Conservation (phyloP, 2,797 vertebrate species). For the Luscinia megarhynchos region DNA sequence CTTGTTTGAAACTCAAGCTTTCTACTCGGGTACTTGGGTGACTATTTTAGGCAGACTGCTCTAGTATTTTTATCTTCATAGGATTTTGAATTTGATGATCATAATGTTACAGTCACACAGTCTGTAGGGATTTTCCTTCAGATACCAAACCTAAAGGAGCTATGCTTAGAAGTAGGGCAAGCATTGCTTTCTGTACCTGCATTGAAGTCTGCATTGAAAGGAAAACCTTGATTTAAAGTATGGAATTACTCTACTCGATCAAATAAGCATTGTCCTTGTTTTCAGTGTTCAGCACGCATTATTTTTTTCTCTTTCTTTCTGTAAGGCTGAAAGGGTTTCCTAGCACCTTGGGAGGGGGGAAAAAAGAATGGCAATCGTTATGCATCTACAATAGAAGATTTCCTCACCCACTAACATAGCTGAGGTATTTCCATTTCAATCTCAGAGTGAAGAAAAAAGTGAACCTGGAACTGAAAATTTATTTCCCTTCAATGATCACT, state of each 20-base stretch:
- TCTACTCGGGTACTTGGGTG: neutral
- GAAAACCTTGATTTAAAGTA: neutral
- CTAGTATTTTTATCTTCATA: neutral
- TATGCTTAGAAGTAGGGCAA: neutral
- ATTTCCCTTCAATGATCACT: neutral
- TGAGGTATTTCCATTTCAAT: neutral
- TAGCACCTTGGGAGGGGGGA: fast-evolving
- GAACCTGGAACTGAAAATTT: neutral
- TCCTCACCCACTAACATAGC: neutral
- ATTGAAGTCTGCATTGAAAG: neutral
- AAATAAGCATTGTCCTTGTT: neutral
- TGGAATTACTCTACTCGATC: neutral
- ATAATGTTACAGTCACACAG: neutral
- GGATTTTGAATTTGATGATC: neutral
- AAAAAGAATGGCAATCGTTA: neutral
- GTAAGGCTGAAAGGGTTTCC: neutral
- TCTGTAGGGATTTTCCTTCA: neutral
- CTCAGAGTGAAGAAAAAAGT: neutral
- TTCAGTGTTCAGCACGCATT: neutral
- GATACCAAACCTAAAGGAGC: neutral
- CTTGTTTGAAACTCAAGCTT: neutral
- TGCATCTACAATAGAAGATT: neutral
- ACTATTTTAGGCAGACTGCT: neutral
- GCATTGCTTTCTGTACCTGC: neutral
- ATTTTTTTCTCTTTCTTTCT: neutral